Base-by-base conservation (phyloP, 2,888 invertebrate species). In the Cosmorhoe ocellata region DNA sequence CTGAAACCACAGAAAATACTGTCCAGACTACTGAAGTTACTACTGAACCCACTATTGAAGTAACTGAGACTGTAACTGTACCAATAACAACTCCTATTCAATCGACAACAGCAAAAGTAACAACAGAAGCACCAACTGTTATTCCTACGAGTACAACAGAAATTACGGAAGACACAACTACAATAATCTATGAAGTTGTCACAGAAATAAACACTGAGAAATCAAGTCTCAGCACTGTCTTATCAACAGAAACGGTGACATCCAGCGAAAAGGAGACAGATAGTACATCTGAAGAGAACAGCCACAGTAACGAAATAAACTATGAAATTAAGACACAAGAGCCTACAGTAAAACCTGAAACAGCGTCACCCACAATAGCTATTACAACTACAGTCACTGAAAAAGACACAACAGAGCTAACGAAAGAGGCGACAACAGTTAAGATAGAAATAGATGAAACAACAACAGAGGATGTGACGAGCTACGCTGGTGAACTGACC, bases 261-360 rank as follows among this genome's bases (percentile, higher is more conserved):
- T 66, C 63, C 8, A 72, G 69, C 33, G 69, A 69, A 61, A 66
- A 5, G 3, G 36, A 67, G 53, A 56, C 63, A 3, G 67, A 67
- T 34, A 78, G 64, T 42, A 68, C 67, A 33, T 74, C 81, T 11
- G 81, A 82, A 63, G 81, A 83, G 54, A 87, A 80, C 47, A 88
- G 81, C 46, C 75, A 76, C 7, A 85, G 84, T 41, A 86, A 86
- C 46, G 88, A 87, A 61, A 79, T 84, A 1, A 79, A 83, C 31
- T 54, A 54, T 22, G 62, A 45, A 70, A 68, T 45, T 68, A 77
- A 63, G 67, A 74, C 48, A 64, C 26, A 52, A 5, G 47, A 47
- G 13, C 39, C 52, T 4, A 52, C 31, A n/a, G 40, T 32, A 1
- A 43, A 36, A 24, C 43, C 61, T 30, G 46, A 51, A 39, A 37